Percentiles rank a stretch among this genome's conserved stretches.
Evolutionary conservation across 2,797 vertebrate genomes (phyloP).

Genomic region (Cygnus olor): DNA sequence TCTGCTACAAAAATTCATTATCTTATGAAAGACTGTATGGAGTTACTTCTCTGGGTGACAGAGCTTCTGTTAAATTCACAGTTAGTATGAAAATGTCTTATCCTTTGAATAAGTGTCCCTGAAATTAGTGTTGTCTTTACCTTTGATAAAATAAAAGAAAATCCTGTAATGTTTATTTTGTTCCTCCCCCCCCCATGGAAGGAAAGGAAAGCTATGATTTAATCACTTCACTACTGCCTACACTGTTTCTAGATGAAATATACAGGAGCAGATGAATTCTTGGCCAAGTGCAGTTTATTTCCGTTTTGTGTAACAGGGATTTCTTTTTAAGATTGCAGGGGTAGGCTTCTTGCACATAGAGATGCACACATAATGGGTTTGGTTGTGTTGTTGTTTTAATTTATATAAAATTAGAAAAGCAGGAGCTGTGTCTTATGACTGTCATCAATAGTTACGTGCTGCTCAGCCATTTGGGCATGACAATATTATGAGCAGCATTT

Average conservation of each 20-base stretch:
- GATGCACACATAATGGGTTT: not conserved
- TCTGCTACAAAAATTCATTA: not conserved
- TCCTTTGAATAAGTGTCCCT: not conserved
- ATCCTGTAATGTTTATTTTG: not conserved
- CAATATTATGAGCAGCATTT: not conserved
- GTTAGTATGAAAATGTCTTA: not conserved
- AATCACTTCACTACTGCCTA: not conserved
- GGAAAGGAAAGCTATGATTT: not conserved
- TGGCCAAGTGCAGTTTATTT: not conserved
- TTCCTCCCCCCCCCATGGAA: too few relatives aligned
- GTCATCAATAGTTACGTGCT: not conserved
- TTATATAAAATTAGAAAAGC: not conserved
- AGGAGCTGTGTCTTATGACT: not conserved
- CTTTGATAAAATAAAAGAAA: not conserved
- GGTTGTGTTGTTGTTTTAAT: not conserved
- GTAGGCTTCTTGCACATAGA: accelerated
- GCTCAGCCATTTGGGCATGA: not conserved
- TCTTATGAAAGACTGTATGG: not conserved
- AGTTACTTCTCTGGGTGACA: not conserved
- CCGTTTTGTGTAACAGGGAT: not conserved
- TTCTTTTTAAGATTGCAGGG: not conserved
- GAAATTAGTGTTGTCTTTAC: not conserved
- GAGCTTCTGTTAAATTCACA: not conserved
- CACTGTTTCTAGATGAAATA: not conserved
- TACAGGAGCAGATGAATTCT: not conserved